Evolutionary conservation across 2,113 vertebrate genomes (phyloP), one percentile per base, ranked within the genome.

Genomic region (Scopus umbretta): DNA sequence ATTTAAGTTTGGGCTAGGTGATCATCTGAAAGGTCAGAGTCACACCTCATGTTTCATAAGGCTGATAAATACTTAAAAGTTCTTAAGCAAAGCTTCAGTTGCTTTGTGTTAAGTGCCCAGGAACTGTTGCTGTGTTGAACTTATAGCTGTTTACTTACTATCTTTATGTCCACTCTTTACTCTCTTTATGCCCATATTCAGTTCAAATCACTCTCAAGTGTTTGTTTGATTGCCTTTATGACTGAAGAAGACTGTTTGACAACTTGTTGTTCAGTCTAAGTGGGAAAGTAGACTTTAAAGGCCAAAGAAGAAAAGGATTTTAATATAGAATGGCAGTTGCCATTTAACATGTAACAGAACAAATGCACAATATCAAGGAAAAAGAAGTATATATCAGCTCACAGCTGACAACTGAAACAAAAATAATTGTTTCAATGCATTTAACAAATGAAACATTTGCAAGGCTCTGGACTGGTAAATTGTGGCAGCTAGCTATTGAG

Each of bases 381-480:
- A 71, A 81, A 91, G 34, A 85, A 92, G 91, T 56, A 85, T 56
- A 11, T 92, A 73, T 76, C 75, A 85, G 20, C 86, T 80, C 80
- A 75, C 15, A 84, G 45, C 21, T 76, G 78, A 89, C 70, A 95
- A 89, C 34, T 94, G 80, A 95, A 92, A 87, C 40, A 87, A 91
- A 91, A 94, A 72, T 72, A 81, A 81, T 94, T 87, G 11, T 70
- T 94, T 94, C 45, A 91, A 56, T 68, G n/a, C 50, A 92, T 94
- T 95, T 95, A 92, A 87, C 19, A 94, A 87, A 75, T 47, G 47
- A 84, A 95, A 83, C 80, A 79, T 68, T 34, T 85, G 13, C 23
- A 88, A 72, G 34, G 47, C 62, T 94, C 61, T 87, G 76, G 19
- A 83, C 49, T 95, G 66, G 66, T 87, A 76, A 95, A 95, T 89